Conservation (phyloP, 1,140 invertebrate genomes). For the Lordiphosa clarofinis region DNA sequence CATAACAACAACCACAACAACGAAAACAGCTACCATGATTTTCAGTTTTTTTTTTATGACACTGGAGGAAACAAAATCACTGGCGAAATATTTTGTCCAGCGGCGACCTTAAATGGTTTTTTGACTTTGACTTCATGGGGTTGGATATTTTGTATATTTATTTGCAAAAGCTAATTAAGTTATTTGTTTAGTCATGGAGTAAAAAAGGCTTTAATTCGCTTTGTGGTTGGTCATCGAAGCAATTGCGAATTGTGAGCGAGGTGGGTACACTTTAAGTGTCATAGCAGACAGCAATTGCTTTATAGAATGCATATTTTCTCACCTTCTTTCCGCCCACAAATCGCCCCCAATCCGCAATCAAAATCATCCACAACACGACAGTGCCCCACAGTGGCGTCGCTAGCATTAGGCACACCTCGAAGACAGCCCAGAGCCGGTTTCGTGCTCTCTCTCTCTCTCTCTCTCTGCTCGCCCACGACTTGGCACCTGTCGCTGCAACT, state of each 20-base stretch:
- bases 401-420: slow-evolving; percentile 20
- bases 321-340: slow-evolving; percentile 20
- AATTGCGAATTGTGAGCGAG: slow-evolving; percentile 8
- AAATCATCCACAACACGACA: slow-evolving; percentile 9
- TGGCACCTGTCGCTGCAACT: slow-evolving; percentile 62
- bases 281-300: too few species aligned
- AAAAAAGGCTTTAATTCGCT: slow-evolving; percentile 27
- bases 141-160: slow-evolving; percentile 24
- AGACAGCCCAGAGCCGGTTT: slow-evolving; percentile 14
- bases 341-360: slow-evolving; percentile 31
- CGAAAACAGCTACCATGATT: slow-evolving; percentile 11
- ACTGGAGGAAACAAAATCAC: slow-evolving; percentile 18
- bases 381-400: slow-evolving; percentile 26
- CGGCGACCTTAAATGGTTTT: slow-evolving; percentile 69
- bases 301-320: slow-evolving; percentile 18
- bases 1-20: slow-evolving; percentile 43
- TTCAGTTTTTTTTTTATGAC: slow-evolving; percentile 37
- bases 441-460: slow-evolving; percentile 5
- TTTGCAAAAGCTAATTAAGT: slow-evolving; percentile 64
- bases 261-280: too few species aligned
- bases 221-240: slow-evolving; percentile 14
- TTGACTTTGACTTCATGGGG: slow-evolving; percentile 60
- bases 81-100: slow-evolving; percentile 18
- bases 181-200: slow-evolving; percentile 35
- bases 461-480: neutral